A percentile compares a stretch with the other conserved stretches of the same genome.
These are phyloP conservation scores for Hyperopisus bebe DNA, from an alignment of 2,113 vertebrate species.

Conservation along the genomic window DNA sequence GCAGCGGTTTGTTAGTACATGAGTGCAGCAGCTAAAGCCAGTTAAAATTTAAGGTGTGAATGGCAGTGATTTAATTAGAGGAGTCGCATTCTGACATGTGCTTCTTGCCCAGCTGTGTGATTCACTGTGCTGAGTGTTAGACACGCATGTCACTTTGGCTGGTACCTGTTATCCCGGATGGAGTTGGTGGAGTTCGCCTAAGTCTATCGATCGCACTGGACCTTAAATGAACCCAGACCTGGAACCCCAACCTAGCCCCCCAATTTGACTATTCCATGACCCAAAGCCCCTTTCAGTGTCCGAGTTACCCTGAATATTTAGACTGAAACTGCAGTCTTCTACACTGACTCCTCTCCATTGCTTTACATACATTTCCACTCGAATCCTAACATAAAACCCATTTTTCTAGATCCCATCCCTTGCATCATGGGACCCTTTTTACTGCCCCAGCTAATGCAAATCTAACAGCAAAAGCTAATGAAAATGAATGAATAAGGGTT, in stretches of 20 bases:
- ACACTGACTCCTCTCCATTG: background rate
- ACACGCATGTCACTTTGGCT: background rate
- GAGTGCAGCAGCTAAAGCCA: background rate
- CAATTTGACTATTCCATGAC: background rate
- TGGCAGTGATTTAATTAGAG: background rate
- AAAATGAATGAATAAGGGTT: background rate
- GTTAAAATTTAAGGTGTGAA: background rate
- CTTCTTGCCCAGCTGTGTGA: background rate
- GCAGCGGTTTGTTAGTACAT: background rate
- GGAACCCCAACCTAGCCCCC: background rate
- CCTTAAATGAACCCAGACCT: background rate
- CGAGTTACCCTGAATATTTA: background rate
- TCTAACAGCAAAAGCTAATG: background rate
- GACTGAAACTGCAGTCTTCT: background rate
- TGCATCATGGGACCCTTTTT: background rate
- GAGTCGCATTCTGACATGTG: background rate
- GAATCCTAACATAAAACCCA: background rate
- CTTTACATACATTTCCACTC: background rate
- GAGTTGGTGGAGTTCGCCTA: background rate
- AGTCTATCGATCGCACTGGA: background rate
- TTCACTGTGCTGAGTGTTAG: background rate
- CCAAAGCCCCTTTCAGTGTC: background rate
- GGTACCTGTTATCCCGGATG: background rate
- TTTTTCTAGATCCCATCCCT: background rate
- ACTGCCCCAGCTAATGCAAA: background rate